Base-by-base conservation (phyloP, 2,113 vertebrate genomes). In the Phalacrocorax aristotelis region DNA sequence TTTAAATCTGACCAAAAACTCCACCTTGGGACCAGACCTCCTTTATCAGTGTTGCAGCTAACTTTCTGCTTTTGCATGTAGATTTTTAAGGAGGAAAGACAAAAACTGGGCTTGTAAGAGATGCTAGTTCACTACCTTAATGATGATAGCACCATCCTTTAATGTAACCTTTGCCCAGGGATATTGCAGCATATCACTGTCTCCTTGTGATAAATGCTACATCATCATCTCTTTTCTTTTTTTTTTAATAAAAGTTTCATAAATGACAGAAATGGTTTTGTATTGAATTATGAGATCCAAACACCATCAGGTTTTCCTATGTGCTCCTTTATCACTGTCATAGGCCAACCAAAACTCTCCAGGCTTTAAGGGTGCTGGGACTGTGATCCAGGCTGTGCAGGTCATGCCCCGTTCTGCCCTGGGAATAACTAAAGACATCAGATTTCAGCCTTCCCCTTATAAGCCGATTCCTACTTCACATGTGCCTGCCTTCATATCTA, bases 281-380 rank as follows among this genome's bases (percentile, higher is more conserved):
- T 90, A 89, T 93, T 93, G 77, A 91, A 82, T 95, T 89, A 84
- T 1, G 8, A 91, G 62, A 82, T 80, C 57, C 74, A 91, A 87
- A 70, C 29, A 76, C 65, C 87, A 75, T 44, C 65, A 55, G 36
- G 30, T 82, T 96, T 94, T 95, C 12, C 44, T 76, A 21, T n/a
- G 22, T 70, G 54, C 65, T 86, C 65, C 54, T 91, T 92, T 81
- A 42, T 95, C 89, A 93, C 32, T 97, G 94, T 96, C 93, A 89
- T 1, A 4, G 66, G 54, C 46, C 55, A 85, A 58, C 21, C 62
- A 64, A 95, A 89, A 89, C 58, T 82, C 65, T 71, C 8, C 13
- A 85, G 44, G 57, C 48, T 72, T 62, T 83, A 79, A 29, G 40
- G 57, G 32, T 82, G 36, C 49, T 5, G 7, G 17, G 49, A 34